Percentiles rank a stretch among this genome's conserved stretches.
Conservation (phyloP, 2,888 invertebrate species). For the Matsumyia berberina region DNA sequence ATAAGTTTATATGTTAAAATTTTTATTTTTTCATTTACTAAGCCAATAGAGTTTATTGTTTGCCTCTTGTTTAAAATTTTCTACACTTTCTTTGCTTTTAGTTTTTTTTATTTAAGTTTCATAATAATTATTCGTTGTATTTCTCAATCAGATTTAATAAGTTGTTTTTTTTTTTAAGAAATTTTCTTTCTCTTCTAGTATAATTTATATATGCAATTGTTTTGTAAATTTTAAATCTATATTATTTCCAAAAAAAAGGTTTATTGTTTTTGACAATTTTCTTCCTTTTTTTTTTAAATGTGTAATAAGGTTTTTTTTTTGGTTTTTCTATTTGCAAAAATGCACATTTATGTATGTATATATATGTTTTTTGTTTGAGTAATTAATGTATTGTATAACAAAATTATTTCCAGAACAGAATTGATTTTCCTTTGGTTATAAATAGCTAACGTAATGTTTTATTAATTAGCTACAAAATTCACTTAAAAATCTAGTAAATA, state of each 20-base stretch:
- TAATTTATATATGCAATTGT: conserved; percentile 71
- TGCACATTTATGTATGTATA: conserved; percentile 76
- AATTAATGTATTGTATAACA: conserved; percentile 72
- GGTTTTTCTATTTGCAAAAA: conserved; percentile 71
- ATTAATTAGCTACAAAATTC: conserved; percentile 68
- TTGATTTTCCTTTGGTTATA: conserved; percentile 30
- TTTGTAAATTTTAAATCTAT: conserved; percentile 82
- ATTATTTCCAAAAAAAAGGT: conserved; percentile 59
- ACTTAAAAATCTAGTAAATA: conserved; percentile 76
- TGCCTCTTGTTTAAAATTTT: conserved; percentile 44
- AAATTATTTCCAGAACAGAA: conserved; percentile 71
- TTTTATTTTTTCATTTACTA: conserved; percentile 22
- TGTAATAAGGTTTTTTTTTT: conserved; percentile 39
- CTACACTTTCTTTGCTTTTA: conserved; percentile 43
- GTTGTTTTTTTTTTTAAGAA: conserved; percentile 36
- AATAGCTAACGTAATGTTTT: conserved; percentile 65
- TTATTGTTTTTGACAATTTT: conserved; percentile 20
- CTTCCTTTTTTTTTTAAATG: conserved; percentile 33
- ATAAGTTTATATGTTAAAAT: conserved; percentile 22
- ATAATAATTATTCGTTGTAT: conserved; percentile 71
- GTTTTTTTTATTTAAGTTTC: too few species aligned
- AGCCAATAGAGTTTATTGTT: conserved; percentile 65
- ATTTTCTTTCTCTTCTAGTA: conserved; percentile 27
- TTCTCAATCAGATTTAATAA: conserved; percentile 60
- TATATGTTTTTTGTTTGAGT: conserved; percentile 55